Conservation (phyloP, 2,113 vertebrate genomes). For the Laticauda colubrina region DNA sequence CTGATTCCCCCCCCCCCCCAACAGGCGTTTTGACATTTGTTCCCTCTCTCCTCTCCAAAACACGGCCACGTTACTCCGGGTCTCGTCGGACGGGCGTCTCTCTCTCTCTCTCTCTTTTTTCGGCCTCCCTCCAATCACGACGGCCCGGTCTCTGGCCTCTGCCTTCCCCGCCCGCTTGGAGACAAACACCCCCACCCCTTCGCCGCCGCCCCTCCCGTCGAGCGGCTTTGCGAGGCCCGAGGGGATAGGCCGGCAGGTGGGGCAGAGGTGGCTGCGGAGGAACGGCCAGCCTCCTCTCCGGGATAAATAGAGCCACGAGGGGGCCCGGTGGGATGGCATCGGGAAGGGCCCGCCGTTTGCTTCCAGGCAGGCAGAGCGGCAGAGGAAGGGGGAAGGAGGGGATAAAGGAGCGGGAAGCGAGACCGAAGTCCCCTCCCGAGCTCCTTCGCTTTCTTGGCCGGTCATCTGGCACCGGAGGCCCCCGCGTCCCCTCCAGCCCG, state of each 20-base stretch:
- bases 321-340: not conserved
- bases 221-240: not conserved
- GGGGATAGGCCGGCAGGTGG: conserved; percentile 33
- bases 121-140: conserved; percentile 26
- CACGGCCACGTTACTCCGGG: not conserved
- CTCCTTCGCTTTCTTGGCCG: not conserved
- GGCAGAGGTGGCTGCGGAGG: not conserved
- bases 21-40: not conserved
- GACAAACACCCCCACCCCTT: not conserved
- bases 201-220: not conserved
- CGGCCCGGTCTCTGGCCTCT: not conserved
- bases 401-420: not conserved
- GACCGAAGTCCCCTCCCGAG: not conserved
- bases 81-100: conserved; percentile 4
- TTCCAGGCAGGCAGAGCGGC: not conserved
- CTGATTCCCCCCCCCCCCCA: too few species aligned
- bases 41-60: not conserved
- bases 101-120: not conserved
- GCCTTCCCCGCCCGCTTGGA: not conserved
- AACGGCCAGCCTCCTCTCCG: not conserved
- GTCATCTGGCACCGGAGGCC: not conserved
- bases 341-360: not conserved
- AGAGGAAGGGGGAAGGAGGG: conserved; percentile 10
- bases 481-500: not conserved
- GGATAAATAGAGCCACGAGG: conserved; percentile 52